These are phyloP conservation scores for Apostichopus parvimensis DNA, from an alignment of 35 echinoderm and acorn worm genomes.

Conservation along the genomic window DNA sequence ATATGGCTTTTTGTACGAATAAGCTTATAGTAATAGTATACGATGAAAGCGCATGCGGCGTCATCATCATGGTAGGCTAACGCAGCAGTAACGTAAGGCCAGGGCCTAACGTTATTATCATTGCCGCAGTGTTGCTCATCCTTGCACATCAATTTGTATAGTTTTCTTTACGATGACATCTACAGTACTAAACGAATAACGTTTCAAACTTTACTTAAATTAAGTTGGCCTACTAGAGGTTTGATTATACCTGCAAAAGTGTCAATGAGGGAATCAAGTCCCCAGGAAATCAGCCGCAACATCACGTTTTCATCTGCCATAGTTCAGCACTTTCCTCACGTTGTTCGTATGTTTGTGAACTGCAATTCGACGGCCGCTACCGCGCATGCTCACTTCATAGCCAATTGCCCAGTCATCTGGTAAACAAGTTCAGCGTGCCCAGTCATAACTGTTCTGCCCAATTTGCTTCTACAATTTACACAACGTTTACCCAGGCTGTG, in stretches of 20 bases:
- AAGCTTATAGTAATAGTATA: no score
- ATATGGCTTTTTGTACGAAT: no score
- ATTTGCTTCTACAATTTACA: conserved; percentile 3
- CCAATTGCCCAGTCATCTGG: not conserved
- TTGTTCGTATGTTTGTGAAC: not conserved
- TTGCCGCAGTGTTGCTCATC: not conserved
- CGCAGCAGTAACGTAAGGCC: not conserved
- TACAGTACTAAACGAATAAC: not conserved
- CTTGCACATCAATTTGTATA: not conserved
- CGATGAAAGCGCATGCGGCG: no score
- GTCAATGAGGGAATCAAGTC: not conserved
- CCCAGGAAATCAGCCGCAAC: not conserved
- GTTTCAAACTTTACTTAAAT: not conserved
- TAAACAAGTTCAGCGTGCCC: not conserved
- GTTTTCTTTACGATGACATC: not conserved
- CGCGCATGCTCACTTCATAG: conserved; percentile 14
- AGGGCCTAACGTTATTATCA: not conserved
- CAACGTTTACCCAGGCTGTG: not conserved
- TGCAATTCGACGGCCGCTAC: not conserved
- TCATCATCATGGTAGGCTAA: not conserved
- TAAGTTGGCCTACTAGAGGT: not conserved
- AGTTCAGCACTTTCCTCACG: not conserved
- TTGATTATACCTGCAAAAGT: no score
- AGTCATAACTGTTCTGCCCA: not conserved
- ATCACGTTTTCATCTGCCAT: conserved; percentile 14